A percentile compares a stretch with the other conserved stretches of the same genome.
Conservation (phyloP, 1,140 invertebrate species). For the Pseudomyrmex sp. region DNA sequence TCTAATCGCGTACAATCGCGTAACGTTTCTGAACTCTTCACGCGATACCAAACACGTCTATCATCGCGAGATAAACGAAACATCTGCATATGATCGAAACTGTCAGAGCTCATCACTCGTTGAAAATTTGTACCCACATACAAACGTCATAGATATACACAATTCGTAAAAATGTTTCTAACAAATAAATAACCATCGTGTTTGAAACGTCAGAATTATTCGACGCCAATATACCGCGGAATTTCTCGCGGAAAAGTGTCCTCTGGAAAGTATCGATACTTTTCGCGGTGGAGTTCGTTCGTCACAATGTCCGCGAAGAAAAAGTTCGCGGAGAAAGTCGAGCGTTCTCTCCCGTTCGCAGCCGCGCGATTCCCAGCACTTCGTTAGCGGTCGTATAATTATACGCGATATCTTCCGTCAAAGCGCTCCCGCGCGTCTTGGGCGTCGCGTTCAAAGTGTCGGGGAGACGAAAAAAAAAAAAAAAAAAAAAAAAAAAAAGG, state of each 20-base stretch:
- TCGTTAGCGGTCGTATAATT: constrained; percentile 41
- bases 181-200: not conserved
- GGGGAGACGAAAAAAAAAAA: not conserved
- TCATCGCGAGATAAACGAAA: constrained; percentile 10
- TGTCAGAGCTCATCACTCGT: not conserved
- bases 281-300: not conserved
- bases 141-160: not conserved
- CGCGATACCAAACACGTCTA: not conserved
- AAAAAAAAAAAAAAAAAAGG: not conserved
- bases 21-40: not conserved
- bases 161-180: not conserved
- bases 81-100: constrained; percentile 23
- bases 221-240: not conserved
- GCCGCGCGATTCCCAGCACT: constrained; percentile 6
- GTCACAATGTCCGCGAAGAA: not conserved
- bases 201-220: not conserved
- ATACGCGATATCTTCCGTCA: constrained; percentile 12
- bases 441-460: constrained; percentile 23
- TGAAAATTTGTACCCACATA: constrained; percentile 8
- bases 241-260: not conserved
- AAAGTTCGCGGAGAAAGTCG: not conserved
- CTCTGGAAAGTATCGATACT: not conserved
- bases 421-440: not conserved
- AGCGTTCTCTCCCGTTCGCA: not conserved
- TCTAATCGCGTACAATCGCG: not conserved